These are phyloP conservation scores for Plebejus anna DNA, from an alignment of 2,888 invertebrate species.

Conservation along the genomic window DNA sequence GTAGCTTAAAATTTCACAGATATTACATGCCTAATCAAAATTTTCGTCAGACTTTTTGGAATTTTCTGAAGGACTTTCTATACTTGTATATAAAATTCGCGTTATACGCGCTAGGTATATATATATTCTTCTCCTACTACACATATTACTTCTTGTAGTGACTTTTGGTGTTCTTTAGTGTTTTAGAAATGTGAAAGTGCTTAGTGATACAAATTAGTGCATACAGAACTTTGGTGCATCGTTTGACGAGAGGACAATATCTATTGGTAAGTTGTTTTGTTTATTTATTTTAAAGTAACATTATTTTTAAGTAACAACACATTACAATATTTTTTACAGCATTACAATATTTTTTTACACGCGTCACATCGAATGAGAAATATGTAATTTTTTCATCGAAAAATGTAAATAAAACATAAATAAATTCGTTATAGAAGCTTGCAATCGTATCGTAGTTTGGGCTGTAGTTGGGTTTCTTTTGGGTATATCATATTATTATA, in stretches of 20 bases:
- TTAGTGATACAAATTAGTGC: conserved; percentile 33
- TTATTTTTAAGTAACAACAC: not conserved
- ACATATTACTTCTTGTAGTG: conserved; percentile 63
- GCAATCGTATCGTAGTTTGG: no score
- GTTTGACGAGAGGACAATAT: conserved; percentile 30
- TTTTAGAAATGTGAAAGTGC: conserved; percentile 55
- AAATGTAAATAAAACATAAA: no score
- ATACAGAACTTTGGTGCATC: conserved; percentile 33
- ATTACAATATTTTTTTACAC: no score
- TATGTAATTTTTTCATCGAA: no score
- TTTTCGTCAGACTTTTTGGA: conserved; percentile 43
- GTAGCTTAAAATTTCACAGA: conserved; percentile 34
- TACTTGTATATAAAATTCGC: conserved; percentile 66
- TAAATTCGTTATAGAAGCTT: no score
- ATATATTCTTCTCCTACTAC: conserved; percentile 64
- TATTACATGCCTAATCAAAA: conserved; percentile 32
- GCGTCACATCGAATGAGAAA: no score
- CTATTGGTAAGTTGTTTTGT: conserved; percentile 37
- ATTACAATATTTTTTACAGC: no score
- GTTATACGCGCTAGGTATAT: conserved; percentile 62
- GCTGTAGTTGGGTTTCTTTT: no score
- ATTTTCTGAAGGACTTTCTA: conserved; percentile 59
- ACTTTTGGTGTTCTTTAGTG: conserved; percentile 36
- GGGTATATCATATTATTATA: no score
- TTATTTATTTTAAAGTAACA: not conserved